A percentile compares a stretch with the other conserved stretches of the same genome.
phyloP scores from a whole-genome alignment of 2,113 vertebrate species.

The Cichladusa arquata region DNA sequence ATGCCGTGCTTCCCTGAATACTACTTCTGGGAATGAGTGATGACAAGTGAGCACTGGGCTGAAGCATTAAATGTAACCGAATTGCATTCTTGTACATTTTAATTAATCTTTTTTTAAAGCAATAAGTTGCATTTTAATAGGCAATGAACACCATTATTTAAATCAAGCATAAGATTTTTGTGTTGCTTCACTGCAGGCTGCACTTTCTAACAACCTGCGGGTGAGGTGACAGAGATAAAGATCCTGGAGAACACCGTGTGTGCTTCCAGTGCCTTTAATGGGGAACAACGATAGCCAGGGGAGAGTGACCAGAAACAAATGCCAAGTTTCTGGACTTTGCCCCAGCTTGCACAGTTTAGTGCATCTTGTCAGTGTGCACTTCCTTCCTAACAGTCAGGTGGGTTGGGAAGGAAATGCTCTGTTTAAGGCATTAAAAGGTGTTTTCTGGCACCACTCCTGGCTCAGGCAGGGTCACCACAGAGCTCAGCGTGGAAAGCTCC shows the following conservation, averaged over 20 bases:
- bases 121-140: conserved; percentile 41
- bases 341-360: neutral
- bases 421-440: neutral
- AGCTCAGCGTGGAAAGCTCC: neutral
- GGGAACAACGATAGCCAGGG: neutral
- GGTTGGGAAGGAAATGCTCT: neutral
- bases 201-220: neutral
- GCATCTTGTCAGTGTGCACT: neutral
- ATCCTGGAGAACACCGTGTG: accelerated
- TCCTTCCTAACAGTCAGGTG: neutral
- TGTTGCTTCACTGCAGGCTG: neutral
- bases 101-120: conserved; percentile 46
- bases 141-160: conserved; percentile 24
- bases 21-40: conserved; percentile 22
- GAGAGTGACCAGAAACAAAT: neutral
- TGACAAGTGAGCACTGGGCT: neutral
- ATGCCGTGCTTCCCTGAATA: neutral
- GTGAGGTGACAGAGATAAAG: neutral
- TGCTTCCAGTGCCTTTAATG: neutral
- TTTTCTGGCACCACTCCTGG: neutral
- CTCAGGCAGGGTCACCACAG: neutral
- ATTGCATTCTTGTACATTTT: conserved; percentile 15
- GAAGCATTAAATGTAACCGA: conserved; percentile 34
- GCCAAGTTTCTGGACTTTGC: neutral
- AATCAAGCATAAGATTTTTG: neutral